These are phyloP conservation scores for Herminia tarsipennalis DNA, from an alignment of 2,888 invertebrate genomes.

Conservation along the genomic window DNA sequence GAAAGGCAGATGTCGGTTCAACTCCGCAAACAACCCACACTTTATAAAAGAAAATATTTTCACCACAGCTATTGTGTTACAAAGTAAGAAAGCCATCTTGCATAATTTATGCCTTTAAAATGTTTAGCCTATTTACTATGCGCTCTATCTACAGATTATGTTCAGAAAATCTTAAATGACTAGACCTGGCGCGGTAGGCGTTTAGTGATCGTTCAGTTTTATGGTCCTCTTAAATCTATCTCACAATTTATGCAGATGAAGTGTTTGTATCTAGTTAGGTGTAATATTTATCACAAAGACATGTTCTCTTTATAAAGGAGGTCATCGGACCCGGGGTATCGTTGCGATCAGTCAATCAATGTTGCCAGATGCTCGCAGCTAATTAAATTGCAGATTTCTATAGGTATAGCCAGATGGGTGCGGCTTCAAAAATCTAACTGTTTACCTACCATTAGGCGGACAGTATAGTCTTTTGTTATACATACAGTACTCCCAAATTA, in stretches of 20 bases:
- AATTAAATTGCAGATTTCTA: too few species aligned
- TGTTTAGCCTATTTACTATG: constrained; percentile 10
- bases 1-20: constrained; percentile 47
- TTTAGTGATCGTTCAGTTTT: background rate
- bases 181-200: background rate
- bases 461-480: too few species aligned
- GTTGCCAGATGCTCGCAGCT: too few species aligned
- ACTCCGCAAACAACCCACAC: constrained; percentile 26
- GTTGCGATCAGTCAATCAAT: too few species aligned
- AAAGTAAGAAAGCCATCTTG: constrained; percentile 26
- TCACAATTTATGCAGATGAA: background rate
- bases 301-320: too few species aligned
- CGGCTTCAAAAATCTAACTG: too few species aligned
- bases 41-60: constrained; percentile 38
- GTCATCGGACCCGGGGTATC: too few species aligned
- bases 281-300: too few species aligned
- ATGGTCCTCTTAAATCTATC: constrained; percentile 1
- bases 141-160: constrained; percentile 6
- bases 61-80: constrained; percentile 24
- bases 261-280: too few species aligned
- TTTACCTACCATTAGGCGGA: too few species aligned
- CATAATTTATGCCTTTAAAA: constrained; percentile 27
- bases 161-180: background rate
- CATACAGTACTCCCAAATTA: too few species aligned
- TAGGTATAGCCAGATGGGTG: too few species aligned